Evolutionary conservation across 2,797 vertebrate species (phyloP), one percentile per base, ranked within the genome.

Genomic region (Phalanger gymnotis): DNA sequence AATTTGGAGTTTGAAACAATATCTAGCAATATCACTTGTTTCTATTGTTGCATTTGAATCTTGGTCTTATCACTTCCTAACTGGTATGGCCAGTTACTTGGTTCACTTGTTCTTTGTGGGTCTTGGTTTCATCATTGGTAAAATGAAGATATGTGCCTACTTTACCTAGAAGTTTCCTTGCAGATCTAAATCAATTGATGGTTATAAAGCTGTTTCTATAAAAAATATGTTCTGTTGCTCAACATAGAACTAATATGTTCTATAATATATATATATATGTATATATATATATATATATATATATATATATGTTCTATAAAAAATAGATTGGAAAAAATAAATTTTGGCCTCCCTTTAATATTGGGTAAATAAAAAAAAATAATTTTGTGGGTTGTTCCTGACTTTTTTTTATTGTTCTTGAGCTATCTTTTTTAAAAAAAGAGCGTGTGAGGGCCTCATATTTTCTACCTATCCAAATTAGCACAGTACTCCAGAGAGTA

Each of bases 301-400:
- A n/a, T n/a, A n/a, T n/a, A n/a, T n/a, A n/a, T n/a, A n/a, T n/a
- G n/a, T n/a, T n/a, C n/a, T n/a, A n/a, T n/a, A n/a, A n/a, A n/a
- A 96, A 95, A 89, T 52, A 92, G 91, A 93, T 0, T 95, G 34
- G 93, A 94, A 51, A 97, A 90, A 95, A 96, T 94, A 53, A 22
- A 93, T 95, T 5, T 40, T 55, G 61, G 92, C 27, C 19, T 94
- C 91, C 90, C 0, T 94, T 56, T 87, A 93, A 53, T 25, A 94
- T 54, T 94, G 93, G 91, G 93, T 93, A 93, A 96, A 91, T 40
- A 53, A 53, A 53, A 53, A 53, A 91, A 34, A 95, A 93, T 93
- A 58, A 93, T 97, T 95, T 97, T 66, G n/a, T 92, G 94, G 34
- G 47, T 40, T 92, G 12, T 93, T 31, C 92, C 34, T 5, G 25